Evolutionary conservation across 30 jellyfish, hydroid and myxozoan species (phyloP).

Genomic region (Pelagia noctiluca): DNA sequence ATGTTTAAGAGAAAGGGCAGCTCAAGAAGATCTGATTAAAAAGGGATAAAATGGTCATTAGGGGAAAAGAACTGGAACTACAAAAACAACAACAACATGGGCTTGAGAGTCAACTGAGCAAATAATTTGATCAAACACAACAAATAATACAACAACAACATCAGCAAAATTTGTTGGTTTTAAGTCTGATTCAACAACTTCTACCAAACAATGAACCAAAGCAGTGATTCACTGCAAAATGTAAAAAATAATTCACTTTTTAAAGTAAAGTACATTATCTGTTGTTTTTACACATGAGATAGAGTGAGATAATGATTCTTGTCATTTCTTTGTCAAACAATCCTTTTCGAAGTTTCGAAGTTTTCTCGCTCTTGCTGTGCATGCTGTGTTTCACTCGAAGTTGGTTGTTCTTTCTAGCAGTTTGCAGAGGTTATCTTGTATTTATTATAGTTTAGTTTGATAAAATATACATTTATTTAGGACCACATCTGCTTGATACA

Average conservation of each 20-base stretch:
- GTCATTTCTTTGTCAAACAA: slow-evolving; percentile 3
- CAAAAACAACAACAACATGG: slow-evolving; percentile 4
- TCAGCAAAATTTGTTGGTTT: slow-evolving; percentile 1
- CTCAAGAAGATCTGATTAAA: neutral
- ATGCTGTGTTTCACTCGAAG: no score
- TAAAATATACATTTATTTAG: no score
- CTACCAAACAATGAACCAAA: slow-evolving; percentile 17
- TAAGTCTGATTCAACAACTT: neutral
- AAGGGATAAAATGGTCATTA: neutral
- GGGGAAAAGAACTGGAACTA: slow-evolving; percentile 5
- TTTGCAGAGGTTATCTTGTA: no score
- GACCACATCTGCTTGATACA: no score
- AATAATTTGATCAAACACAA: neutral
- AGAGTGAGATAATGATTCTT: neutral
- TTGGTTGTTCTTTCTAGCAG: no score
- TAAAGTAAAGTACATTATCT: no score
- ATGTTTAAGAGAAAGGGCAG: neutral
- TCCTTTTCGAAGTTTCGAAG: no score
- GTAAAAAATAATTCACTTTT: neutral
- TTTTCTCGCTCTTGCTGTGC: no score
- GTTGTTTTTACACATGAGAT: neutral
- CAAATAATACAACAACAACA: slow-evolving; percentile 12
- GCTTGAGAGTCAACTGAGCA: neutral
- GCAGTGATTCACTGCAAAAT: neutral
- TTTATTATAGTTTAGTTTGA: no score